These are phyloP conservation scores for Mythimna impura DNA, from an alignment of 2,888 invertebrate species.

Conservation along the genomic window DNA sequence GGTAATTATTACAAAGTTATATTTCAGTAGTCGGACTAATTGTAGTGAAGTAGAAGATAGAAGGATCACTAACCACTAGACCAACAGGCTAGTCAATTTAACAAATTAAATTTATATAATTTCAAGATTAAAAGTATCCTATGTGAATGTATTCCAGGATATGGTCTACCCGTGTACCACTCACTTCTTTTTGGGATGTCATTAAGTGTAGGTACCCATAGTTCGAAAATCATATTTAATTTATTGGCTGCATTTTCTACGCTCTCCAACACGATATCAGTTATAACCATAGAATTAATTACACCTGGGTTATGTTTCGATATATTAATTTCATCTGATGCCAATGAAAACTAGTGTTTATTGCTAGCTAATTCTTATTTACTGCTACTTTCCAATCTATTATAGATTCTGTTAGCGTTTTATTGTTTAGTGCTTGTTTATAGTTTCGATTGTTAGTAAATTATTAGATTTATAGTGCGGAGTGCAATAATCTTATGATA, in stretches of 20 bases:
- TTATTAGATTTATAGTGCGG: background rate
- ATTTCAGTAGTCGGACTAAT: no score
- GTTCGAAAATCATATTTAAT: background rate
- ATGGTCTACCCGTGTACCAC: no score
- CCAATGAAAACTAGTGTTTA: conserved; percentile 28
- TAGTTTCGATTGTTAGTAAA: conserved; percentile 17
- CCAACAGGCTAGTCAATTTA: no score
- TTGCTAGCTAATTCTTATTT: conserved; percentile 36
- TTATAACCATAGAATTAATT: background rate
- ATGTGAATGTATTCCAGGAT: no score
- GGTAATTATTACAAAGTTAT: no score
- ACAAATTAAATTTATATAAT: no score
- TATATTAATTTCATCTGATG: conserved; percentile 16
- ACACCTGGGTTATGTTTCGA: background rate
- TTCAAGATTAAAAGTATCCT: no score
- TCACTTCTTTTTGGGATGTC: no score
- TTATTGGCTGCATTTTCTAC: background rate
- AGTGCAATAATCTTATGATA: conserved; percentile 17
- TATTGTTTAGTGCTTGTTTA: conserved; percentile 33
- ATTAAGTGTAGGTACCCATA: no score
- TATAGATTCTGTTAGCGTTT: conserved; percentile 1
- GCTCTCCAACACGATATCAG: conserved; percentile 8
- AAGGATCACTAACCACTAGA: no score
- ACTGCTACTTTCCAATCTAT: background rate
- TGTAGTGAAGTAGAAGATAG: no score